Percentiles rank a stretch among this genome's conserved stretches.
Evolutionary conservation across 1,140 invertebrate species (phyloP).

Genomic region (Heliconius nattereri): DNA sequence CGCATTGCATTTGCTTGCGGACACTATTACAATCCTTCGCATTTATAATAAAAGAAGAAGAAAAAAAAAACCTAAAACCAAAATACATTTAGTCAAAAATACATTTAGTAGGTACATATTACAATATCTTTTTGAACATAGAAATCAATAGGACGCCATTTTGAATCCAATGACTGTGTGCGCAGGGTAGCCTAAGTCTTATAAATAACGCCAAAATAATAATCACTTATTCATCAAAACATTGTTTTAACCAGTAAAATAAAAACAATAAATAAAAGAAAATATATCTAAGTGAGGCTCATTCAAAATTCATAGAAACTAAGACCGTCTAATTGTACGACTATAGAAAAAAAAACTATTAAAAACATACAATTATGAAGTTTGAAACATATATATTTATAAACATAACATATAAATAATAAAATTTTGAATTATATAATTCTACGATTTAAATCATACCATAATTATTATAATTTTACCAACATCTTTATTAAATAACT

Average conservation of each 20-base stretch:
- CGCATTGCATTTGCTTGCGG: neutral
- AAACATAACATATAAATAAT: neutral
- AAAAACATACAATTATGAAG: too few relatives aligned
- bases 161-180: neutral
- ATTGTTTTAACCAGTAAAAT: neutral
- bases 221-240: neutral
- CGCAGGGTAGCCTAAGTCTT: neutral
- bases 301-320: too few relatives aligned
- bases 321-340: too few relatives aligned
- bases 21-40: neutral
- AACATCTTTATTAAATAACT: neutral
- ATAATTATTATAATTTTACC: neutral
- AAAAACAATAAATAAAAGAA: neutral
- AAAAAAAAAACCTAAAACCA: neutral
- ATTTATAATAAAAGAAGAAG: neutral
- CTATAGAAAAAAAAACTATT: too few relatives aligned
- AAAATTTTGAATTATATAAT: neutral
- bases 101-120: too few relatives aligned
- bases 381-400: too few relatives aligned
- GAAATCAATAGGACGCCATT: constrained; percentile 1
- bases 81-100: too few relatives aligned
- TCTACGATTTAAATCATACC: neutral
- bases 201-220: neutral
- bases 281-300: too few relatives aligned
- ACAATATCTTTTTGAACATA: neutral